A percentile compares a stretch with the other conserved stretches of the same genome.
Conservation (phyloP, 2,113 vertebrate genomes). For the Microtus montanus region DNA sequence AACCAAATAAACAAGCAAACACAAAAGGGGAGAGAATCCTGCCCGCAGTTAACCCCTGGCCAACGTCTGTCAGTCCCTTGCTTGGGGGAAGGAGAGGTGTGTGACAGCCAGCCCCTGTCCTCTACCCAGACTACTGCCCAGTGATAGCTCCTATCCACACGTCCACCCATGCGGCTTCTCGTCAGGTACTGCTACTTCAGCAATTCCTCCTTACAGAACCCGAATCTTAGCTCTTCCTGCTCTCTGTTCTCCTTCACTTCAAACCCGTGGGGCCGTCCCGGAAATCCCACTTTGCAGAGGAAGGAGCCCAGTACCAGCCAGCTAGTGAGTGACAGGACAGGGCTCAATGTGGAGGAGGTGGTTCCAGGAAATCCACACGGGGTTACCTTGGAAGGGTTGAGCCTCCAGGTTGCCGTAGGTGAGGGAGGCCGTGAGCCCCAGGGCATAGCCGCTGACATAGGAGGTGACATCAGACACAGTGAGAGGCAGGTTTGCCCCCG, state of each 20-base stretch:
- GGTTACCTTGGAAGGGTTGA: constrained; percentile 92
- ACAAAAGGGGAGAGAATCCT: background rate
- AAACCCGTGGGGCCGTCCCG: background rate
- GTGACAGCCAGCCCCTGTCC: fast-evolving
- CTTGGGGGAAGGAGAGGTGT: background rate
- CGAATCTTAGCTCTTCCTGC: background rate
- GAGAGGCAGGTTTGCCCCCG: constrained; percentile 89
- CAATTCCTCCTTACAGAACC: background rate
- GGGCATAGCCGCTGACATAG: constrained; percentile 94
- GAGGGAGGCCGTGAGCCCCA: constrained; percentile 94
- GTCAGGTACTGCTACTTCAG: background rate
- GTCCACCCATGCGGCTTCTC: fast-evolving
- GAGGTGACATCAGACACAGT: constrained; percentile 91
- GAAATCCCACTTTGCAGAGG: background rate
- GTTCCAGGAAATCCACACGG: fast-evolving
- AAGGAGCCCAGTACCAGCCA: background rate
- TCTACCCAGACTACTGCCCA: fast-evolving
- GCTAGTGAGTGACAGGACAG: background rate
- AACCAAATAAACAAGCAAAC: background rate
- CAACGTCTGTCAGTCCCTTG: background rate
- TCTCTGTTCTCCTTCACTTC: background rate
- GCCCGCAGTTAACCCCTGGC: no score
- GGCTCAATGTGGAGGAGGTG: fast-evolving
- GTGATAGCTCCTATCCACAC: background rate
- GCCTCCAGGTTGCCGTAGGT: constrained; percentile 94